These are phyloP conservation scores for Xiphophorus maculatus DNA, from an alignment of 2,113 vertebrate genomes.

Conservation along the genomic window DNA sequence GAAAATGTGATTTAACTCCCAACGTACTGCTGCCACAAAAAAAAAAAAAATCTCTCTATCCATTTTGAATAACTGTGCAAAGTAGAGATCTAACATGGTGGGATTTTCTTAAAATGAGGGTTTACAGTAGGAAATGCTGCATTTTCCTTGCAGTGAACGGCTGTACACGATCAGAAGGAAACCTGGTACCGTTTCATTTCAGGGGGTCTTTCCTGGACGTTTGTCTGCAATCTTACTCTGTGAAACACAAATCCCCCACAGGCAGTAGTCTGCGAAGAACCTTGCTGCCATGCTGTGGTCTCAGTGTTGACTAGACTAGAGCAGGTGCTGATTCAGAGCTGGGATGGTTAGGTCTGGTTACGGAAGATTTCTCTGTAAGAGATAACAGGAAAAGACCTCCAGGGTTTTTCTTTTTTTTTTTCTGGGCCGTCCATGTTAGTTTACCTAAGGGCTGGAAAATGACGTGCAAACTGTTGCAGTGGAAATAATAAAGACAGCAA, in stretches of 20 bases:
- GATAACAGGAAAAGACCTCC: background rate
- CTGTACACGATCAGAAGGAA: background rate
- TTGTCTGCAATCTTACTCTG: background rate
- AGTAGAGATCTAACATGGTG: background rate
- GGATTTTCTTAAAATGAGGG: background rate
- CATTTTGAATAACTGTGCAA: background rate
- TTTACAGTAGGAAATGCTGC: background rate
- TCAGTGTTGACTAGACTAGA: background rate
- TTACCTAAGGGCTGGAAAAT: too few relatives aligned
- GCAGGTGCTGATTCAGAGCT: background rate
- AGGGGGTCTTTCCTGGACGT: too few relatives aligned
- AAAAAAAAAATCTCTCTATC: background rate
- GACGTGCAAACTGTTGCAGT: too few relatives aligned
- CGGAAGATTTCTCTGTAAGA: background rate
- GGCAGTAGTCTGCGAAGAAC: background rate
- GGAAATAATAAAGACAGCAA: too few relatives aligned
- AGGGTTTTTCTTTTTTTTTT: too few relatives aligned
- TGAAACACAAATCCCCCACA: background rate
- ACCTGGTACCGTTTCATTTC: too few relatives aligned
- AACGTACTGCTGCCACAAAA: background rate
- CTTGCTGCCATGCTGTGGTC: background rate
- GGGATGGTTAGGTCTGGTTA: background rate
- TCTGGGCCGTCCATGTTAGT: too few relatives aligned
- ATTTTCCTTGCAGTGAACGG: background rate
- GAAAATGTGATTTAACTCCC: slow-evolving; percentile 11